Evolutionary conservation across 2,113 vertebrate genomes (phyloP).

Genomic region (Aramus guarauna): DNA sequence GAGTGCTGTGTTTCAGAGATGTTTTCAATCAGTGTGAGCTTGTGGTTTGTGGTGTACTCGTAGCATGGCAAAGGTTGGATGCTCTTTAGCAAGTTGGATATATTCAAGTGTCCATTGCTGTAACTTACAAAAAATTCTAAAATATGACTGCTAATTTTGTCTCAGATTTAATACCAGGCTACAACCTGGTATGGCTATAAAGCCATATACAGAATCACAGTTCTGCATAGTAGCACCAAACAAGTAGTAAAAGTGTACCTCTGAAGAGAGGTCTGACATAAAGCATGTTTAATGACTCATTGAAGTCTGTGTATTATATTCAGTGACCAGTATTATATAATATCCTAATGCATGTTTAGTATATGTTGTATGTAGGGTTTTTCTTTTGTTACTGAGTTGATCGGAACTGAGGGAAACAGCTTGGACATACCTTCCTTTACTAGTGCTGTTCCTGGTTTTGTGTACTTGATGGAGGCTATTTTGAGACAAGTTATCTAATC

Average conservation of each 20-base stretch:
- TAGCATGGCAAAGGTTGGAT: not conserved
- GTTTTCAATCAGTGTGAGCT: not conserved
- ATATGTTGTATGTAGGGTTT: not conserved
- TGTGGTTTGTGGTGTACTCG: not conserved
- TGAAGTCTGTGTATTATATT: not conserved
- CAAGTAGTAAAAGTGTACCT: not conserved
- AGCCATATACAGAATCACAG: not conserved
- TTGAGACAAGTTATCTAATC: not conserved
- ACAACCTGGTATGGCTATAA: not conserved
- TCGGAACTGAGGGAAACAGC: not conserved
- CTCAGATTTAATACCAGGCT: not conserved
- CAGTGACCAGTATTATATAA: not conserved
- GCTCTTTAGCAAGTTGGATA: not conserved
- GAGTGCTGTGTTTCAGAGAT: not conserved
- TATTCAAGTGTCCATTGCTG: not conserved
- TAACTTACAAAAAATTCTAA: not conserved
- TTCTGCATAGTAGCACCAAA: not conserved
- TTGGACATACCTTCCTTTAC: not conserved
- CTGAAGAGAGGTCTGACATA: not conserved
- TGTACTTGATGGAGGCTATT: rapidly evolving
- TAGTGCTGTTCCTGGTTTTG: not conserved
- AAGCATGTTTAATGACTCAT: not conserved
- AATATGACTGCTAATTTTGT: not conserved
- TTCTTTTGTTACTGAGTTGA: not conserved
- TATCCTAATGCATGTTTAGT: not conserved